Base-by-base conservation (phyloP, 2,888 invertebrate species). In the Rotaria macrura region DNA sequence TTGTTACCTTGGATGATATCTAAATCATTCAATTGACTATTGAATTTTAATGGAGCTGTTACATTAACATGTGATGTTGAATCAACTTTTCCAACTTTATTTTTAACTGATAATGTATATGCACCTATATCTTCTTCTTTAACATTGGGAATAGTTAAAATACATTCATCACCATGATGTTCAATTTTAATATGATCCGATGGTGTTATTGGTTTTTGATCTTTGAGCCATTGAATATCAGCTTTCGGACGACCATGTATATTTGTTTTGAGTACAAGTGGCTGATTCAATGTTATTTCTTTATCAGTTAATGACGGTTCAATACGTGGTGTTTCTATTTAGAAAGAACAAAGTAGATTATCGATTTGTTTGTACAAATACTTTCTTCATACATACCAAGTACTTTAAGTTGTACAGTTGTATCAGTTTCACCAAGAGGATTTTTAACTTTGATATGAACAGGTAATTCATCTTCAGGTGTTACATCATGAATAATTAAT, bases 201-300 rank as follows among this genome's bases (percentile, higher is more conserved):
- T 43, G 86, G 79, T 54, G 84, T 54, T 10, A 86, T n/a, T 57
- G 86, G 86, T 85, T 86, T 54, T 47, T 84, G 74, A 52, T 86
- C 84, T 84, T 86, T 86, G 14, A 84, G 83, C 86, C 86, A 86
- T 57, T 84, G 84, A 47, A 84, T 55, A 54, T 65, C 84, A 9
- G 52, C 86, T 52, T 40, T 49, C 34, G 86, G 86, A 52, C 83
- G 84, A 25, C 86, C 86, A 72, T 52, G 23, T 23, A 86, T 57
- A n/a, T 84, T 43, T 4, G 84, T 43, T 29, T 49, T 74, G 40
- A 86, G 54, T 29, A 74, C 74, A 34, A 86, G 79, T 23, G 86
- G 52, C 57, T 86, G 79, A 57, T 86, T 84, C 38, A 84, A 52
- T 12, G 79, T 79, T 2, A 86, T 65, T 49, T 52, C 49, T 85